Percentiles rank a stretch among this genome's conserved stretches.
Conservation (phyloP, 2,113 vertebrate genomes). For the Thryonomys swinderianus region DNA sequence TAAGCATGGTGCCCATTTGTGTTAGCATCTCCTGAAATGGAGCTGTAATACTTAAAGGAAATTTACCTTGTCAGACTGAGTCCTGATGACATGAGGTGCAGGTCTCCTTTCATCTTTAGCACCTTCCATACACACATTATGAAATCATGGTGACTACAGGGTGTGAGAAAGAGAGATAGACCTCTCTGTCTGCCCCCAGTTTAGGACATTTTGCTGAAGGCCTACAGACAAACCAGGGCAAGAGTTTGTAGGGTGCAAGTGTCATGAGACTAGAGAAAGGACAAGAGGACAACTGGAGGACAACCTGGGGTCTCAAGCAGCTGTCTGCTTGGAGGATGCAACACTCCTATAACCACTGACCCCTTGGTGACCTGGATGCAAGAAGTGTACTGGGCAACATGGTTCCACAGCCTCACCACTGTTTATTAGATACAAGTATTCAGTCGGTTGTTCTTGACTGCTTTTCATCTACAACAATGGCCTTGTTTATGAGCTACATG, state of each 20-base stretch:
- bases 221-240: not conserved
- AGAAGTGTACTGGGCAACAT: not conserved
- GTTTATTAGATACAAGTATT: no score
- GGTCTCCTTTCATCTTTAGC: not conserved
- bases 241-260: not conserved
- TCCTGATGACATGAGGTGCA: not conserved
- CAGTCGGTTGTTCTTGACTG: not conserved
- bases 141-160: not conserved
- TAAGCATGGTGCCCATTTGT: not conserved
- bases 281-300: not conserved
- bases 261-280: not conserved
- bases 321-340: not conserved
- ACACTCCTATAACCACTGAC: not conserved
- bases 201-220: not conserved
- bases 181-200: not conserved
- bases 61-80: not conserved
- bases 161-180: not conserved
- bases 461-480: not conserved
- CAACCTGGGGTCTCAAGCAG: not conserved
- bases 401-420: not conserved
- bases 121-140: fast-evolving
- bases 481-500: not conserved
- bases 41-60: not conserved
- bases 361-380: not conserved
- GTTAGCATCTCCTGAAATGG: not conserved